phyloP scores from a whole-genome alignment of 2,797 vertebrate species.

The Mustela erminea region DNA sequence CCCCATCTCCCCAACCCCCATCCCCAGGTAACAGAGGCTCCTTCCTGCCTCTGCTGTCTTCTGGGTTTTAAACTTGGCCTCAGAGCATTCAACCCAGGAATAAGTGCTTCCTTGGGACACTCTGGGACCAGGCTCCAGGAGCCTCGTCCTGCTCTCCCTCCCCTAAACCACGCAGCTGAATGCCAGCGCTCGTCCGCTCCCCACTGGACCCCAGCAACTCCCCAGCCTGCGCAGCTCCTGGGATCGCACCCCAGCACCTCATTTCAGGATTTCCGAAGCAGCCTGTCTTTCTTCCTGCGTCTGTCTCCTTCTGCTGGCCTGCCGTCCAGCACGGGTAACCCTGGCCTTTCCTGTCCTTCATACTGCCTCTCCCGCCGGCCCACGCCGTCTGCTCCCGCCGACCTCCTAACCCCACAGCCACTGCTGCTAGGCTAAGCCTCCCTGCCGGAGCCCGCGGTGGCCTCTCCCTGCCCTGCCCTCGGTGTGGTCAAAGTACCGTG shows the following conservation, averaged over 20 bases:
- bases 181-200: accelerated
- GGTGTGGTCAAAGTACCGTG: not conserved
- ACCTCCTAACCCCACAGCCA: not conserved
- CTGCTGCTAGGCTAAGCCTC: accelerated
- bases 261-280: not conserved
- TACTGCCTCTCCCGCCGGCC: not conserved
- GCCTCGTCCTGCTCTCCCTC: not conserved
- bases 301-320: not conserved
- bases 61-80: not conserved
- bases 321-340: not conserved
- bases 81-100: accelerated
- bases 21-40: accelerated
- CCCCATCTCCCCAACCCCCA: no score
- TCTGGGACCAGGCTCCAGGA: not conserved
- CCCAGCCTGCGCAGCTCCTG: accelerated
- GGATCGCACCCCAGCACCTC: not conserved
- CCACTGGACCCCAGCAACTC: accelerated
- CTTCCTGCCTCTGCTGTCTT: not conserved
- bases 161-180: accelerated
- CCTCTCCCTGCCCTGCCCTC: not conserved
- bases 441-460: not conserved
- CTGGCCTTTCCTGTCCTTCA: no score
- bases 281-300: not conserved
- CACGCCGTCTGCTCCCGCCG: no score
- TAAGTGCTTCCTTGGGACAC: not conserved